phyloP scores from a whole-genome alignment of 2,113 vertebrate genomes.

The Eupsittula cactorum region DNA sequence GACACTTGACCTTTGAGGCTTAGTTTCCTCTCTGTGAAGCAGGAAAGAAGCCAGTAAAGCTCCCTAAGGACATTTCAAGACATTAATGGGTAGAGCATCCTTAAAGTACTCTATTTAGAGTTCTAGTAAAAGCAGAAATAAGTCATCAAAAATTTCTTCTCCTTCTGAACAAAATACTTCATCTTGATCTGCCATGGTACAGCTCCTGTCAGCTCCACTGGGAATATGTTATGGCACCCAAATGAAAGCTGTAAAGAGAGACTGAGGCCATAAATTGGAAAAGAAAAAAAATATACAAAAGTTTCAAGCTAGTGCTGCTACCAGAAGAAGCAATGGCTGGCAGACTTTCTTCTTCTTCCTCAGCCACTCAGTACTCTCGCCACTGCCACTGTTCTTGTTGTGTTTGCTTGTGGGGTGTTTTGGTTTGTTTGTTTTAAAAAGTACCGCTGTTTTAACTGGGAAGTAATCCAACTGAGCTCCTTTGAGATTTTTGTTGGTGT shows the following conservation, averaged over 20 bases:
- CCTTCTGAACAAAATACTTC: neutral
- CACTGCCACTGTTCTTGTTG: neutral
- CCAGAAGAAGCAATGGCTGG: neutral
- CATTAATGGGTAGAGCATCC: neutral
- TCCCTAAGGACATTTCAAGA: neutral
- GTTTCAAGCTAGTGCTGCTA: neutral
- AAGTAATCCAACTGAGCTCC: neutral
- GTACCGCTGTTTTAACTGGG: neutral
- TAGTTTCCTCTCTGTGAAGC: neutral
- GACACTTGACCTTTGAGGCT: neutral
- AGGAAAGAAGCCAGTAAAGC: neutral
- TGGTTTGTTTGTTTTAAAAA: neutral
- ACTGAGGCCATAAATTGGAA: neutral
- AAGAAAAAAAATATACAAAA: neutral
- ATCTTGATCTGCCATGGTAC: neutral
- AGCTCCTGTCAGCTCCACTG: neutral
- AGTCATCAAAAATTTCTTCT: neutral
- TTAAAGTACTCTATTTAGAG: neutral
- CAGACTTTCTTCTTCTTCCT: neutral
- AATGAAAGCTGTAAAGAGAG: neutral
- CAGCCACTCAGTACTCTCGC: neutral
- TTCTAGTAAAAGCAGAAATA: slow-evolving; percentile 17
- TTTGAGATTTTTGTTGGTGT: neutral
- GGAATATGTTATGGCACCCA: neutral
- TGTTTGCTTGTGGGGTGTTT: neutral